A percentile compares a stretch with the other conserved stretches of the same genome.
Evolutionary conservation across 2,888 invertebrate species (phyloP).

Genomic region (Poecilobothrus nobilitatus): DNA sequence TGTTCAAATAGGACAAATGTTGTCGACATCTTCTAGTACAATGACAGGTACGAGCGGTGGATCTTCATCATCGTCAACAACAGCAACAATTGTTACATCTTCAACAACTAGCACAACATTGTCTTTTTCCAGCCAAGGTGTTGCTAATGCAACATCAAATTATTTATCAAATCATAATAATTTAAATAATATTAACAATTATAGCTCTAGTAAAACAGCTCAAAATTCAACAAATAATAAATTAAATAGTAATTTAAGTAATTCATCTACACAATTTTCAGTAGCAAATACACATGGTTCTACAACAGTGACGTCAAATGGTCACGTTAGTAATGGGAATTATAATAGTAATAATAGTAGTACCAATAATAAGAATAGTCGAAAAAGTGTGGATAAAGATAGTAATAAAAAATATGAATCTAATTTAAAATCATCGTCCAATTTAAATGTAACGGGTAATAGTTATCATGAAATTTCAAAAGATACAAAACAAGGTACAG

Average conservation of each 20-base stretch:
- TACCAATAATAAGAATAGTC: conserved; percentile 25
- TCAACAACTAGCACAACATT: conserved; percentile 10
- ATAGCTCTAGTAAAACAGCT: conserved; percentile 29
- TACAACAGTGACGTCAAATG: conserved; percentile 22
- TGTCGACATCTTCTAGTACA: conserved; percentile 14
- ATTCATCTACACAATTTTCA: conserved; percentile 8
- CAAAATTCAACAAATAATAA: conserved; percentile 23
- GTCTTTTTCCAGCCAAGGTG: background rate
- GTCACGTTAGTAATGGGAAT: conserved; percentile 24
- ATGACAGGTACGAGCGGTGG: conserved; percentile 8
- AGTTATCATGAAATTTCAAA: conserved; percentile 20
- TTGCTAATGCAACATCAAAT: background rate
- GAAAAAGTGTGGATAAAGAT: conserved; percentile 40
- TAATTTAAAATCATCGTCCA: conserved; percentile 17
- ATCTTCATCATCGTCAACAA: conserved; percentile 19
- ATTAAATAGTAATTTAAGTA: conserved; percentile 10
- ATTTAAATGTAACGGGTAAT: conserved; percentile 25
- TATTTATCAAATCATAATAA: conserved; percentile 20
- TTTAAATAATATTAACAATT: conserved; percentile 26
- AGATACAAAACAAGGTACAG: background rate
- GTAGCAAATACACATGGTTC: conserved; percentile 19
- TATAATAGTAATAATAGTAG: conserved; percentile 19
- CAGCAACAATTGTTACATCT: conserved; percentile 19
- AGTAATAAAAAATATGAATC: conserved; percentile 28
- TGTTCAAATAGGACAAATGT: conserved; percentile 20